Conservation (phyloP, 1,140 invertebrate species). For the Ips typographus region DNA sequence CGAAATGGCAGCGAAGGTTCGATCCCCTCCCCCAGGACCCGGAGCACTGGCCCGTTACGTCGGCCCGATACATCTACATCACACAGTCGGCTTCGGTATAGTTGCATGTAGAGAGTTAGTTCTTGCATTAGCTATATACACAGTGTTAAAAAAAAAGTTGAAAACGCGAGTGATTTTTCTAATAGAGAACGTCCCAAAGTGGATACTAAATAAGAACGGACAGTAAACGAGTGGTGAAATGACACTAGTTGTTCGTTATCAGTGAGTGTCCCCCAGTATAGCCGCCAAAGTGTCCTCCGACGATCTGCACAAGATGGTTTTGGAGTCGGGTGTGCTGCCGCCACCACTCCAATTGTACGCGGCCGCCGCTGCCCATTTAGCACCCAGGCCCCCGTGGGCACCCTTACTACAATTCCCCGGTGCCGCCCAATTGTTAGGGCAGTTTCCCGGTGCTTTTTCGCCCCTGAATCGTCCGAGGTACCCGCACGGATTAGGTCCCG, state of each 20-base stretch:
- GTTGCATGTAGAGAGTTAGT: conserved; percentile 13
- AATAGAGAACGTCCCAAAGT: background rate
- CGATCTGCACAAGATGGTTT: conserved; percentile 46
- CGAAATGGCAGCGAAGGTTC: background rate
- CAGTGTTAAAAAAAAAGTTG: background rate
- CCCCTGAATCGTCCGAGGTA: conserved; percentile 48
- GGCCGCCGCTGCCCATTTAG: conserved; percentile 48
- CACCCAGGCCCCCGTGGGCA: conserved; percentile 50
- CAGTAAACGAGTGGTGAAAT: conserved; percentile 22
- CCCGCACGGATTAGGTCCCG: conserved; percentile 44
- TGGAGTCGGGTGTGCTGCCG: conserved; percentile 51
- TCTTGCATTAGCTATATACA: background rate
- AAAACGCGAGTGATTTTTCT: conserved; percentile 28
- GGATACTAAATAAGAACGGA: conserved; percentile 8
- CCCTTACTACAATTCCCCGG: conserved; percentile 51
- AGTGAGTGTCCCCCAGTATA: conserved; percentile 13
- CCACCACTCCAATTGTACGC: conserved; percentile 51
- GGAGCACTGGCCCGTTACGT: conserved; percentile 22
- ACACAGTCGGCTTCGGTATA: conserved; percentile 22
- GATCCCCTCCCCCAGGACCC: background rate
- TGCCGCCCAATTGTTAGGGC: conserved; percentile 48
- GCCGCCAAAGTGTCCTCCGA: conserved; percentile 37
- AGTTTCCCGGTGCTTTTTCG: conserved; percentile 49
- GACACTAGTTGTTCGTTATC: background rate
- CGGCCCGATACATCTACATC: too few species aligned